Evolutionary conservation across 2,888 invertebrate species (phyloP).

Genomic region (Oegoconia quadripuncta): DNA sequence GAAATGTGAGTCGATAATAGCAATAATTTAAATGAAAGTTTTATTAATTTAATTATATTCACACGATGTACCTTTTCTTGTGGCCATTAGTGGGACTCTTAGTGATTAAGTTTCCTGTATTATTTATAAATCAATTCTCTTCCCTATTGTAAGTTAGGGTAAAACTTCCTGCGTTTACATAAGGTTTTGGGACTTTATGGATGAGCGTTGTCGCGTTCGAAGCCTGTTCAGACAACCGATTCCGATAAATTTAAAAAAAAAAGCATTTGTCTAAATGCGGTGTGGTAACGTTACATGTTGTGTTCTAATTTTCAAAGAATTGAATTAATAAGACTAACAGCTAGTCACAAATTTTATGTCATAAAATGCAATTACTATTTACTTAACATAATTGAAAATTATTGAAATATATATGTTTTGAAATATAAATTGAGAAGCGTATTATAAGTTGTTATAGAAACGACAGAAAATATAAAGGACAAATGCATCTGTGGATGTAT

Average conservation of each 20-base stretch:
- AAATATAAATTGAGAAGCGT: neutral
- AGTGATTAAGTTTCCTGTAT: constrained; percentile 7
- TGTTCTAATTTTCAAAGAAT: constrained; percentile 6
- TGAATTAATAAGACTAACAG: constrained; percentile 50
- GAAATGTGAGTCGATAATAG: neutral
- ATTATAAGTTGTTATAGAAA: too few relatives aligned
- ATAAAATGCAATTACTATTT: too few relatives aligned
- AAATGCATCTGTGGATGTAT: too few relatives aligned
- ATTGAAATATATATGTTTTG: neutral
- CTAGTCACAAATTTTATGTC: constrained; percentile 43
- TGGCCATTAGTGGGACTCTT: constrained; percentile 9
- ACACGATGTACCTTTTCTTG: constrained; percentile 13
- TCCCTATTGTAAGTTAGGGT: too few relatives aligned
- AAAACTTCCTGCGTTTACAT: too few relatives aligned
- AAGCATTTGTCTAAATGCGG: too few relatives aligned
- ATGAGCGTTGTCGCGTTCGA: too few relatives aligned
- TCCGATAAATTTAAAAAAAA: too few relatives aligned
- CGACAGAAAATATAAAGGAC: too few relatives aligned
- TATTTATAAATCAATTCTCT: constrained; percentile 3
- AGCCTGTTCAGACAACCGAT: too few relatives aligned
- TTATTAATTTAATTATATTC: neutral
- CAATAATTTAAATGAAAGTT: neutral
- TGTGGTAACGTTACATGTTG: constrained; percentile 3
- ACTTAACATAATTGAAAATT: constrained; percentile 2
- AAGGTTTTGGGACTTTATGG: too few relatives aligned